Base-by-base conservation (phyloP, 2,113 vertebrate genomes). In the Poecile atricapillus region DNA sequence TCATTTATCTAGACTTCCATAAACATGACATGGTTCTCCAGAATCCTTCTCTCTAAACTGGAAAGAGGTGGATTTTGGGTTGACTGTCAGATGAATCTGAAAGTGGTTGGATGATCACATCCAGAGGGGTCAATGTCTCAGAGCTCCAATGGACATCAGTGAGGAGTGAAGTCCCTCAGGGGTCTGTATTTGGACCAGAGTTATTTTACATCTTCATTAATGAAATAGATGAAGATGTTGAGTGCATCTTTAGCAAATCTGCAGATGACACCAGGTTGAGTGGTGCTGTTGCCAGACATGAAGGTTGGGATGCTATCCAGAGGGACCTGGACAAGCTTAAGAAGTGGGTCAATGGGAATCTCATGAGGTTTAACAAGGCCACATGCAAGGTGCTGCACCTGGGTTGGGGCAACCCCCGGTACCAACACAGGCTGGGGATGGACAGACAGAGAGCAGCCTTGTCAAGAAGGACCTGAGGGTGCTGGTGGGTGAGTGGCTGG, bases 381-480 rank as follows among this genome's bases (percentile, higher is more conserved):
- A 20, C 31, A 20, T 13, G 10, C 8, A 5, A 67, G 33, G 41
- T 37, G 50, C 41, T 80, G 39, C 27, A 21, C 37, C 17, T 49
- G 11, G 13, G 20, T 65, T 23, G 3, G 6, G 22, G 4, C 21
- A 46, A 5, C 15, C 20, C 10, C 31, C 19, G 33, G 7, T 65
- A 31, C 14, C 77, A 35, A 9, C 50, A 12, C 15, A 65, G 62
- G 20, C 49, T 44, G 31, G 8, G 8, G 8, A 28, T 35, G 49
- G 43, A 18, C 25, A 44, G 39, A 24, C 18, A 2, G 7, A 44
- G 39, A 65, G 15, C 49, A 30, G 39, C 31, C 39, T 15, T 65
- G 31, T 23, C 0, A 0, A 79, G 49, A 30, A 35, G 31, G 25
- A 30, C 4, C 23, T 79, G 39, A 19, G 15, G 11, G 1, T 64